Percentiles rank a stretch among this genome's conserved stretches.
These are phyloP conservation scores for Cheirogaleus medius DNA, from an alignment of 2,113 vertebrate genomes.

Conservation along the genomic window DNA sequence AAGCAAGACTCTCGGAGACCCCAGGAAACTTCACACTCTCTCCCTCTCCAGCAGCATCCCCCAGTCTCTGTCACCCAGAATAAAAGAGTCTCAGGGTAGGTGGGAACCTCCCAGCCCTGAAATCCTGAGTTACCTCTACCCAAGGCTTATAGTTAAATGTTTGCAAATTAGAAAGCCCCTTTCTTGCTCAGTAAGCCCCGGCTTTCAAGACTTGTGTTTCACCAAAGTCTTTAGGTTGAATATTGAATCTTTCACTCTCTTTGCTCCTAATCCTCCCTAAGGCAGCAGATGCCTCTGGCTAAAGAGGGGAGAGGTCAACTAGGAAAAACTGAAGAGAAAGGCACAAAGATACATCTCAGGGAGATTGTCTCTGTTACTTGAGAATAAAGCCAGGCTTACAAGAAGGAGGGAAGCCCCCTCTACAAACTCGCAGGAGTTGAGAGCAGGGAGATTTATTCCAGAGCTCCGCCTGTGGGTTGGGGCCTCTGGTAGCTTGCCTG, in stretches of 20 bases:
- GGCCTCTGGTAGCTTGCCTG: neutral
- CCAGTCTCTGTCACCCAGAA: neutral
- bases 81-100: neutral
- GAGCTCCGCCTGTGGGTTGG: neutral
- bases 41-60: neutral
- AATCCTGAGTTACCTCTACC: neutral
- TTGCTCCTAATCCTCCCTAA: neutral
- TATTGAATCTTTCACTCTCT: constrained; percentile 4
- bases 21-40: neutral
- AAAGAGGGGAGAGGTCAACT: neutral
- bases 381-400: neutral
- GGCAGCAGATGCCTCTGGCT: constrained; percentile 12
- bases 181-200: neutral
- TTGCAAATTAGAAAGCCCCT: neutral
- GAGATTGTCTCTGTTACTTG: neutral
- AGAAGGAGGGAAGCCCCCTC: neutral
- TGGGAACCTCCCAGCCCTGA: neutral
- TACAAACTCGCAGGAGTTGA: neutral
- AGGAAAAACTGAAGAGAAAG: neutral
- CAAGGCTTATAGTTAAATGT: neutral
- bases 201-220: constrained; percentile 17
- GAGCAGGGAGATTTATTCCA: neutral
- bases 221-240: neutral
- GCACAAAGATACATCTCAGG: neutral
- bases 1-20: neutral